Conservation (phyloP, 2,888 invertebrate genomes). For the Lymantria monacha region DNA sequence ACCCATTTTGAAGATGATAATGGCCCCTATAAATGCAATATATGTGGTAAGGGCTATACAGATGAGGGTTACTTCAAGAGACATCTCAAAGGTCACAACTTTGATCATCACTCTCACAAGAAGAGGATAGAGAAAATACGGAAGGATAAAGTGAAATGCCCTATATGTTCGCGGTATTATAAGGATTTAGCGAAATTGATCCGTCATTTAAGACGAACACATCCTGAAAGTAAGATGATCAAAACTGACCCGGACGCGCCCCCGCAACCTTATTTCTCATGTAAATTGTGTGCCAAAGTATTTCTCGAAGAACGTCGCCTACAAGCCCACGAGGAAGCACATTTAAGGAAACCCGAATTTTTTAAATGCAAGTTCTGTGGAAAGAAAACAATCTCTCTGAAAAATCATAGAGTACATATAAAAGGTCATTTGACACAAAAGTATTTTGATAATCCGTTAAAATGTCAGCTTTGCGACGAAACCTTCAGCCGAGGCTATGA, state of each 20-base stretch:
- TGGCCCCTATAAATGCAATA: conserved; percentile 73
- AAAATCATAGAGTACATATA: conserved; percentile 66
- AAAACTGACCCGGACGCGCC: conserved; percentile 75
- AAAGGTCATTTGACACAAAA: conserved; percentile 68
- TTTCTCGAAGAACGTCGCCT: conserved; percentile 64
- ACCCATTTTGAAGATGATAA: conserved; percentile 77
- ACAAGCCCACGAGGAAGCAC: conserved; percentile 63
- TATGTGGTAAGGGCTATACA: conserved; percentile 79
- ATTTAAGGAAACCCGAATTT: conserved; percentile 68
- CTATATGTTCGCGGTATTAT: conserved; percentile 68
- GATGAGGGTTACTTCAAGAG: conserved; percentile 73
- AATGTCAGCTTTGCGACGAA: conserved; percentile 68
- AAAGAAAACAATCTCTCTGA: conserved; percentile 66
- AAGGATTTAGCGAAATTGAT: conserved; percentile 70
- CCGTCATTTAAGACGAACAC: conserved; percentile 66
- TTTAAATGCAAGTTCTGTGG: conserved; percentile 77
- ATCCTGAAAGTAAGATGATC: conserved; percentile 79
- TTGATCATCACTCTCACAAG: conserved; percentile 66
- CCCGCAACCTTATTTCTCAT: conserved; percentile 59
- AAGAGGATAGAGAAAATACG: conserved; percentile 65
- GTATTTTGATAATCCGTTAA: conserved; percentile 63
- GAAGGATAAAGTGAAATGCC: conserved; percentile 72
- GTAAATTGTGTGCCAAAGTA: conserved; percentile 72
- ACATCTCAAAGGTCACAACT: conserved; percentile 80
- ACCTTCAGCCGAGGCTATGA: conserved; percentile 67